Percentiles rank a stretch among this genome's conserved stretches.
Conservation (phyloP, 2,797 vertebrate species). For the Eurystomus glaucurus region DNA sequence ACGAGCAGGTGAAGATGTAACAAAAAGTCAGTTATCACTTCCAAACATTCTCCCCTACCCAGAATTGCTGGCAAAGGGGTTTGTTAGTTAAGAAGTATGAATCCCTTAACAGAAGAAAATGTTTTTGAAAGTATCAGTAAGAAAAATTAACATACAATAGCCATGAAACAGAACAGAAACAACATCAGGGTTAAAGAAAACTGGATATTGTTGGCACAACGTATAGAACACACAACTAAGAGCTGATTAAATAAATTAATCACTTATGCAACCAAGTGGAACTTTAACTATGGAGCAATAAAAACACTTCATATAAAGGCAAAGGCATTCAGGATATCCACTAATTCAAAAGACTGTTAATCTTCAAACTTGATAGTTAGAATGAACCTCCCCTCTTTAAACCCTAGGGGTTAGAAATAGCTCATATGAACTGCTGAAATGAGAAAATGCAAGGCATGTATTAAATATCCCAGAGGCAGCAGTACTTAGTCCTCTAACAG, state of each 20-base stretch:
- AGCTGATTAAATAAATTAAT: conserved; percentile 69
- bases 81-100: not conserved
- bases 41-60: not conserved
- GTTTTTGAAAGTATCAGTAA: not conserved
- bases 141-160: not conserved
- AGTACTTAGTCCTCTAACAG: conserved; percentile 63
- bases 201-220: conserved; percentile 23
- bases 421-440: conserved; percentile 73
- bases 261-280: conserved; percentile 70
- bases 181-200: conserved; percentile 2
- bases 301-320: conserved; percentile 68
- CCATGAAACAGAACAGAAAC: conserved; percentile 10
- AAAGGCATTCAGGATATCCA: conserved; percentile 64
- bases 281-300: conserved; percentile 68
- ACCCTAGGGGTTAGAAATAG: conserved; percentile 67
- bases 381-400: conserved; percentile 66
- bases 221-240: not conserved
- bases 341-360: conserved; percentile 68
- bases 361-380: conserved; percentile 73
- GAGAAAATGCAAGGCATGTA: conserved; percentile 75
- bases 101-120: not conserved
- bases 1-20: not conserved
- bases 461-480: conserved; percentile 78
- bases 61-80: not conserved
- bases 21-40: not conserved